Base-by-base conservation (phyloP, 2,113 vertebrate species). In the Eptesicus fuscus region DNA sequence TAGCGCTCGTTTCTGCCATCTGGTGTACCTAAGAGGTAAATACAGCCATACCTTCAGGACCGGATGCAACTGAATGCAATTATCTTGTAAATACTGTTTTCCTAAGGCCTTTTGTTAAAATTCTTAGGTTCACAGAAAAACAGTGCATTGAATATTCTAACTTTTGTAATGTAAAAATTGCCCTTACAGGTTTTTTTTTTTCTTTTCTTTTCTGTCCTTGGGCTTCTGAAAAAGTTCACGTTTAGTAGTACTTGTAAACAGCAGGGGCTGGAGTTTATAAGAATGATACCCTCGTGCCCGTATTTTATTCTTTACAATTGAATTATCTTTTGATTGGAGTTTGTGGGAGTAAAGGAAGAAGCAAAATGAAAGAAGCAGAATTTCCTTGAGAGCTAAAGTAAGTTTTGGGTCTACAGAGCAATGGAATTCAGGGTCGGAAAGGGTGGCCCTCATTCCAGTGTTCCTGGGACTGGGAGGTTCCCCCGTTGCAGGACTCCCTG, bases 1-100 rank as follows among this genome's bases (percentile, higher is more conserved):
- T 65, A 65, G 92, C 63, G 80, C 97, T 98, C 97, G 88, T 63
- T 92, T 80, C 97, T 98, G 98, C 98, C 98, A 98, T 97, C 98
- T 98, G 91, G 96, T 97, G 98, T 85, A 92, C 40, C 37, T 35
- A 83, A 71, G 59, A 35, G 65, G 96, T 65, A 92, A 96, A 63
- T 90, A 53, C 93, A 96, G n/a, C 40, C 78, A 8, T 40, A 9
- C 20, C 17, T 94, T 47, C 37, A 37, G 53, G 35, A 56, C 35
- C 65, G 71, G 74, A 59, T 4, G 49, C 28, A 47, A 49, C 37
- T 20, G 53, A 42, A 61, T 42, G 78, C 78, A 40, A 14, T 77
- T 37, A 11, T 69, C 63, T 71, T 16, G 59, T 37, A 70, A 93
- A 90, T 37, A 71, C 11, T 40, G n/a, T 56, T 53, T 74, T 59